These are phyloP conservation scores for Phaetusa simplex DNA, from an alignment of 2,113 vertebrate species.

Conservation along the genomic window DNA sequence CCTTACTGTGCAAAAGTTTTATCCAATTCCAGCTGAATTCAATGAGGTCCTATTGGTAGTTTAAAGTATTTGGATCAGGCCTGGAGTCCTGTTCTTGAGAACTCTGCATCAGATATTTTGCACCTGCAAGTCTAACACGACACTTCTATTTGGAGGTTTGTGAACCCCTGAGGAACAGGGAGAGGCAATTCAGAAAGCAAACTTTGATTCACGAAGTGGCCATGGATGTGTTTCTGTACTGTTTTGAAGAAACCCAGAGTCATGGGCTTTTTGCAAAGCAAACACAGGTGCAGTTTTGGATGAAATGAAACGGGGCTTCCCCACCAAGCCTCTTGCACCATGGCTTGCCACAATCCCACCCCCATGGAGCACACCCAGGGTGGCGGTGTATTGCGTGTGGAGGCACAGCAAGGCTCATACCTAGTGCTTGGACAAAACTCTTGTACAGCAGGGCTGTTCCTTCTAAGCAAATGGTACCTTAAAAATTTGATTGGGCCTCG, in stretches of 20 bases:
- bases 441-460: not conserved
- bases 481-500: not conserved
- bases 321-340: not conserved
- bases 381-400: fast-evolving
- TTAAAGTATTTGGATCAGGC: not conserved
- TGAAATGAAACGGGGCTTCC: not conserved
- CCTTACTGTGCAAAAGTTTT: not conserved
- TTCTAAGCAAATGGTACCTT: not conserved
- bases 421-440: not conserved
- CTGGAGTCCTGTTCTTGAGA: not conserved
- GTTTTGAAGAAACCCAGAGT: fast-evolving
- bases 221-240: not conserved
- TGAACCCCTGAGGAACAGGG: not conserved
- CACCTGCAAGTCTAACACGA: not conserved
- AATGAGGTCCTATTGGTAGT: not conserved
- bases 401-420: not conserved
- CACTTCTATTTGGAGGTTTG: not conserved
- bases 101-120: not conserved
- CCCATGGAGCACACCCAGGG: not conserved
- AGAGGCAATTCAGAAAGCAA: not conserved
- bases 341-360: not conserved
- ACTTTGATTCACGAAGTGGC: not conserved
- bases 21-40: not conserved
- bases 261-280: not conserved
- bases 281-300: not conserved